Evolutionary conservation across 1,140 invertebrate species (phyloP).

Genomic region (Aphelinus atriplicis): DNA sequence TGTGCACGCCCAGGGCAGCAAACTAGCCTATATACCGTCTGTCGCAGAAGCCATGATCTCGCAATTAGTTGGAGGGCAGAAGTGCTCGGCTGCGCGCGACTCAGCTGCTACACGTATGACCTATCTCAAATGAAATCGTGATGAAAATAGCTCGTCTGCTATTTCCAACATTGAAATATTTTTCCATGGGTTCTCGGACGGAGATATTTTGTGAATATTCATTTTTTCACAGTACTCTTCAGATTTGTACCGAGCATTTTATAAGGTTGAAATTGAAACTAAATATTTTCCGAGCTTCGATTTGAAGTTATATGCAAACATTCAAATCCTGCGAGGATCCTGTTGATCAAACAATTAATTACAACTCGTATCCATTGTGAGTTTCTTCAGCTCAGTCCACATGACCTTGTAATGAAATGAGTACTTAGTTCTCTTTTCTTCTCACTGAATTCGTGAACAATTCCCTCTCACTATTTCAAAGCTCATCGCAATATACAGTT

Average conservation of each 20-base stretch:
- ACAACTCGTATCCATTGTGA: background rate
- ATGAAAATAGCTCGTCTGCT: too few relatives aligned
- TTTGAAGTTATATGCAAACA: too few relatives aligned
- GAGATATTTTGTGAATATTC: too few relatives aligned
- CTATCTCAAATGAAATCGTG: too few relatives aligned
- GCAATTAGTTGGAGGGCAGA: slow-evolving; percentile 19
- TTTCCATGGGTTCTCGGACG: too few relatives aligned
- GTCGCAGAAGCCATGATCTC: slow-evolving; percentile 11
- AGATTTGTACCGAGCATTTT: background rate
- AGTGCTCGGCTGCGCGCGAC: background rate
- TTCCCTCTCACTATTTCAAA: too few relatives aligned
- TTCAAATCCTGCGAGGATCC: background rate
- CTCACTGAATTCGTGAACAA: background rate
- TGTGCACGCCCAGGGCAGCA: too few relatives aligned
- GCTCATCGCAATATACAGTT: too few relatives aligned
- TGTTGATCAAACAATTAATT: slow-evolving; percentile 15
- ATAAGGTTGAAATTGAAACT: background rate
- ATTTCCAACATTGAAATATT: too few relatives aligned
- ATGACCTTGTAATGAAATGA: slow-evolving; percentile 1
- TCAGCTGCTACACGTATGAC: too few relatives aligned
- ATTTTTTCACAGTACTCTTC: background rate
- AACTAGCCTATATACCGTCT: background rate
- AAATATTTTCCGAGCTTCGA: too few relatives aligned
- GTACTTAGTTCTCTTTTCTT: background rate
- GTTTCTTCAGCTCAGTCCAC: background rate